phyloP scores from a whole-genome alignment of 2,888 invertebrate species.

The Leucophenga montana region DNA sequence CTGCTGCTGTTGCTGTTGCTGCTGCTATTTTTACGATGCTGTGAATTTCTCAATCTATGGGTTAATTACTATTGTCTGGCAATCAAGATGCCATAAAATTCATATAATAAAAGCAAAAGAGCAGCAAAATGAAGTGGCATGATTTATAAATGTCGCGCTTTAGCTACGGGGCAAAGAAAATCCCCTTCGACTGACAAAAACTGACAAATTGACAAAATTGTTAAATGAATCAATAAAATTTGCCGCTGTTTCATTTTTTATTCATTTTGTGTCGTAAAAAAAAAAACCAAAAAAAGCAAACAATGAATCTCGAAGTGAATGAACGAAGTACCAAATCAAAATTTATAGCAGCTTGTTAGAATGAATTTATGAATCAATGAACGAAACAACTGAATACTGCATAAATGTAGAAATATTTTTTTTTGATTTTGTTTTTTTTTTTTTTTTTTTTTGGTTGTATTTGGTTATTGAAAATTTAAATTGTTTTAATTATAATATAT shows the following conservation, averaged over 20 bases:
- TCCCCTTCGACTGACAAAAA: neutral
- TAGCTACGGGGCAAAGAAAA: neutral
- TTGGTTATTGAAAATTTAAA: too few species aligned
- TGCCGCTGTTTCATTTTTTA: neutral
- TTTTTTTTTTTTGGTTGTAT: too few species aligned
- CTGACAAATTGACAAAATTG: constrained; percentile 24
- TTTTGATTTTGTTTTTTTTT: too few species aligned
- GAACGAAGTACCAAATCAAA: constrained; percentile 1
- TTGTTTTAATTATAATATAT: constrained; percentile 2
- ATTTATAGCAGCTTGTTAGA: constrained; percentile 20
- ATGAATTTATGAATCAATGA: neutral
- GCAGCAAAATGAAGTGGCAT: constrained; percentile 12
- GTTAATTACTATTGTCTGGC: constrained; percentile 63
- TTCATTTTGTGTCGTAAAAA: neutral
- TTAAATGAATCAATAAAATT: constrained; percentile 22
- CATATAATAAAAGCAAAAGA: constrained; percentile 7
- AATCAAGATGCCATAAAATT: constrained; percentile 44
- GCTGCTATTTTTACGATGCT: constrained; percentile 20
- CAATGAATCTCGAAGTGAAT: neutral
- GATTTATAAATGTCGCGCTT: neutral
- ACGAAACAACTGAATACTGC: neutral
- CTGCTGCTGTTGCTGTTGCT: too few species aligned
- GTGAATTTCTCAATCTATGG: constrained; percentile 60
- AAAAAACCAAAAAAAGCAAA: neutral
- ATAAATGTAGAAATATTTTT: neutral